Conservation (phyloP, 2,113 vertebrate species). For the Gnathonemus longibarbis region DNA sequence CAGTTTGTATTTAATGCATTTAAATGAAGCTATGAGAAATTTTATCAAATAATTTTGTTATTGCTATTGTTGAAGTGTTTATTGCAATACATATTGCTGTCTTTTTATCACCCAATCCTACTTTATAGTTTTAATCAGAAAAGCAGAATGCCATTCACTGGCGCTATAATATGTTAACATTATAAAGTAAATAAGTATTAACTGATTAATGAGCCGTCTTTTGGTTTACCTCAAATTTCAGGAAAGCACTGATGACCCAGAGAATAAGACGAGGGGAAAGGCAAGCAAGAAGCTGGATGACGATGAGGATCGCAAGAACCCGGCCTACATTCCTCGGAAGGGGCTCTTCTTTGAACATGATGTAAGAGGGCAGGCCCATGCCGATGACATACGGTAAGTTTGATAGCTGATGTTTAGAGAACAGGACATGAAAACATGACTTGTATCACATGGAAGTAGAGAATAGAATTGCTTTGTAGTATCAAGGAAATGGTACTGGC, state of each 20-base stretch:
- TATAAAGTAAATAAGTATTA: not conserved
- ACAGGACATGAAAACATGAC: not conserved
- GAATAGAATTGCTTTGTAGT: not conserved
- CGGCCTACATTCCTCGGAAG: constrained; percentile 90
- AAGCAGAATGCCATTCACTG: not conserved
- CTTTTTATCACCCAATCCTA: not conserved
- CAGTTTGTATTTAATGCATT: not conserved
- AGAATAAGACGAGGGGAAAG: constrained; percentile 74
- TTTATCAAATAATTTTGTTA: not conserved
- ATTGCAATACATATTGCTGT: not conserved
- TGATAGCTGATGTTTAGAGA: not conserved
- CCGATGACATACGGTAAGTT: constrained; percentile 79
- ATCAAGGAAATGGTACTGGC: not conserved
- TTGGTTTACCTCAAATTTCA: constrained; percentile 33
- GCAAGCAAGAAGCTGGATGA: constrained; percentile 84
- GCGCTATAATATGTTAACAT: not conserved
- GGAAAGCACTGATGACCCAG: constrained; percentile 90
- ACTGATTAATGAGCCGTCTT: not conserved
- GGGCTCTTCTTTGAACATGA: constrained; percentile 98
- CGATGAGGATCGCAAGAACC: constrained; percentile 93
- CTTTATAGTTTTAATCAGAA: not conserved
- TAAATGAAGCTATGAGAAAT: not conserved
- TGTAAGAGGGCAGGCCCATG: constrained; percentile 84
- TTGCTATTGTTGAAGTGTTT: not conserved
- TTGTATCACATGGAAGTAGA: not conserved